phyloP scores from a whole-genome alignment of 2,113 vertebrate species.

The Phoxinus phoxinus region DNA sequence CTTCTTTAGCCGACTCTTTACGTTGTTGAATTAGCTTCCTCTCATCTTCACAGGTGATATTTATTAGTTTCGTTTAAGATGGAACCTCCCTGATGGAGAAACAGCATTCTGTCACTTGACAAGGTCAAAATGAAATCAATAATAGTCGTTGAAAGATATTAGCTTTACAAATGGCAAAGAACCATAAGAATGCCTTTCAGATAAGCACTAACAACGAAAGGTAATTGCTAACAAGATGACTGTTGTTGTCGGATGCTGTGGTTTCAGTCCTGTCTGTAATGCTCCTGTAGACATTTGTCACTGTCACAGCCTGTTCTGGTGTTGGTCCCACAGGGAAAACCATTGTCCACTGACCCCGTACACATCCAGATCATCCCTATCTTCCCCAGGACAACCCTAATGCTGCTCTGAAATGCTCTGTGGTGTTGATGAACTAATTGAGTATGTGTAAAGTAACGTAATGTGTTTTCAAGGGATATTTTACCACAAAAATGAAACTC shows the following conservation, averaged over 20 bases:
- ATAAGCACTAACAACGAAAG: not conserved
- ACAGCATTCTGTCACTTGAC: not conserved
- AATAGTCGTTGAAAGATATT: constrained; percentile 8
- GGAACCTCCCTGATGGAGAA: not conserved
- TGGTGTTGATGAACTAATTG: not conserved
- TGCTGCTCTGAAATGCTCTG: constrained; percentile 1
- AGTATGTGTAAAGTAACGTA: not conserved
- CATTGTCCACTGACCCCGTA: constrained; percentile 46
- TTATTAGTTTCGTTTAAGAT: not conserved
- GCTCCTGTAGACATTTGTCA: constrained; percentile 59
- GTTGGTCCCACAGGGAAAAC: constrained; percentile 36
- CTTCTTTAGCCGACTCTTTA: not conserved
- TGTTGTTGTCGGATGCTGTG: constrained; percentile 1
- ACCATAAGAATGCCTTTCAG: not conserved
- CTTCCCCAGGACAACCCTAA: not conserved
- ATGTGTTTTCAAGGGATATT: not conserved
- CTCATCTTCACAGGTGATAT: not conserved
- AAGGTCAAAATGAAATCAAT: constrained; percentile 14
- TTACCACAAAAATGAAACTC: not conserved
- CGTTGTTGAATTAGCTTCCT: not conserved
- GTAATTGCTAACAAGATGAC: constrained; percentile 24
- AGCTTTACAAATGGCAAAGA: not conserved
- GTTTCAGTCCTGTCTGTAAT: constrained; percentile 15
- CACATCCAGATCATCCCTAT: constrained; percentile 6
- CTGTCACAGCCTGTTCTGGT: constrained; percentile 42